Percentiles rank a stretch among this genome's conserved stretches.
Evolutionary conservation across 2,113 vertebrate genomes (phyloP).

Genomic region (Carlito syrichta): DNA sequence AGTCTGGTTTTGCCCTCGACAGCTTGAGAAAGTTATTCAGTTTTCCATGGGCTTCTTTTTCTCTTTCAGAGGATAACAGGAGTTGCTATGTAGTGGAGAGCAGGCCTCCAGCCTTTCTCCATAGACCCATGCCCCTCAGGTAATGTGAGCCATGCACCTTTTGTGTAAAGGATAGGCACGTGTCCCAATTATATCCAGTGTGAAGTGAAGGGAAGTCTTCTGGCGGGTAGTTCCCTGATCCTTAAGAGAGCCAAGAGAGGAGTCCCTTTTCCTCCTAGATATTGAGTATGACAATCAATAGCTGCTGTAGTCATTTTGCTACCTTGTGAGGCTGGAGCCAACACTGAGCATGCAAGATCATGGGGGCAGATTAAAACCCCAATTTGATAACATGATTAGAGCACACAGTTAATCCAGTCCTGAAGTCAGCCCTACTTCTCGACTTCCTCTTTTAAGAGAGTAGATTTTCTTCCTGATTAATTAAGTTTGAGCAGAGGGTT

Average conservation of each 20-base stretch:
- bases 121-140: background rate
- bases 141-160: background rate
- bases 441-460: background rate
- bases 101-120: background rate
- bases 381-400: background rate
- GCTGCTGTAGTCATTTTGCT: background rate
- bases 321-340: background rate
- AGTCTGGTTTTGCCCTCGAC: background rate
- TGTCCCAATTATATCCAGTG: background rate
- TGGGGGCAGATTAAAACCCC: background rate
- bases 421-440: background rate
- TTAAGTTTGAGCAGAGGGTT: background rate
- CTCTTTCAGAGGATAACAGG: background rate
- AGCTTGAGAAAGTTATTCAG: background rate
- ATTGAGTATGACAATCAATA: background rate
- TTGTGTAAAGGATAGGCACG: background rate
- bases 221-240: background rate
- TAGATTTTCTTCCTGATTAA: background rate
- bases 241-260: background rate
- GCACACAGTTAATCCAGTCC: background rate
- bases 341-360: background rate
- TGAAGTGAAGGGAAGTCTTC: background rate
- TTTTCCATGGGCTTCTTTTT: background rate
- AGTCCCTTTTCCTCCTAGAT: background rate
- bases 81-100: background rate